phyloP scores from a whole-genome alignment of 2,113 vertebrate species.

The Callospermophilus lateralis region DNA sequence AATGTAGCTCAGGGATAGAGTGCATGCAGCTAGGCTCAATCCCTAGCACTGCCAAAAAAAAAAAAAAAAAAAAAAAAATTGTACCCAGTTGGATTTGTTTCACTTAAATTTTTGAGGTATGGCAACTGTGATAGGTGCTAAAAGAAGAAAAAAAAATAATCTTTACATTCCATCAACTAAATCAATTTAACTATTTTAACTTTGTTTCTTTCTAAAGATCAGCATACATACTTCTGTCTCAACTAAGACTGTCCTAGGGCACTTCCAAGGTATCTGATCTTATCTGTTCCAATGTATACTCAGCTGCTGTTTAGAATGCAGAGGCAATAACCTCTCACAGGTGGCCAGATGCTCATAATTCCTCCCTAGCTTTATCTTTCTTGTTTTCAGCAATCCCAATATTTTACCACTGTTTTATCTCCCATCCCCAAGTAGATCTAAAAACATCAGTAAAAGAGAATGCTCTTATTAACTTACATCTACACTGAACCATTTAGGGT shows the following conservation, averaged over 20 bases:
- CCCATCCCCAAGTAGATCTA: neutral
- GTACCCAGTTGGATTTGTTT: neutral
- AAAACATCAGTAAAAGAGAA: neutral
- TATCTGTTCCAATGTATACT: conserved; percentile 4
- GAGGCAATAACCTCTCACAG: neutral
- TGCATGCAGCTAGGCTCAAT: too few relatives aligned
- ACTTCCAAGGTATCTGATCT: conserved; percentile 48
- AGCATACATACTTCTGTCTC: conserved; percentile 1
- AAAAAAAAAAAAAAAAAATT: neutral
- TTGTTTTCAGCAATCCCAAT: neutral
- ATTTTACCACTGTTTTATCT: neutral
- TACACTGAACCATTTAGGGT: neutral
- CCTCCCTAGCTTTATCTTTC: neutral
- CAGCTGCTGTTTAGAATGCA: conserved; percentile 52
- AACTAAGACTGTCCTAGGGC: neutral
- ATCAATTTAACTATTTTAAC: conserved; percentile 15
- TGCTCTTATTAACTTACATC: neutral
- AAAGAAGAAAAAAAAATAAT: neutral
- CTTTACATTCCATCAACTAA: neutral
- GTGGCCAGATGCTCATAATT: neutral
- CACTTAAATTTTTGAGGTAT: conserved; percentile 45
- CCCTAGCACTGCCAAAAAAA: too few relatives aligned
- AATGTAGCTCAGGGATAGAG: too few relatives aligned
- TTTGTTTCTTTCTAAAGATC: conserved; percentile 15
- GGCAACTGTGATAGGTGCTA: neutral